Evolutionary conservation across 2,797 vertebrate genomes (phyloP), one percentile per base, ranked within the genome.

Genomic region (Adrianichthys oophorus): DNA sequence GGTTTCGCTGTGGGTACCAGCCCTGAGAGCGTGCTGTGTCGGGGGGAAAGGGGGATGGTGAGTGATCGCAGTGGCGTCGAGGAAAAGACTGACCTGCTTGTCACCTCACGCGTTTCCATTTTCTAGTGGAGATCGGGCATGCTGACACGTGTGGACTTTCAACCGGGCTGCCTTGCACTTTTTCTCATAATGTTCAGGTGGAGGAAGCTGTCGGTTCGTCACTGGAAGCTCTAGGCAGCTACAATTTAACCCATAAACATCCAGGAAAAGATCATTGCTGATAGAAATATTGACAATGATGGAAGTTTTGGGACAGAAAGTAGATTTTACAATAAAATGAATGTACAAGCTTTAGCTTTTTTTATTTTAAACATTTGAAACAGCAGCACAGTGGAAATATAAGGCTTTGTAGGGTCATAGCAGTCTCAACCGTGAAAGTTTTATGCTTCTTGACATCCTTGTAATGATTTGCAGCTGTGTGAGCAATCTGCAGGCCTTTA

Each of bases 1-100:
- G 90, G 49, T 91, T 92, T 83, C 89, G 90, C 79, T 92, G 90
- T 84, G 90, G 89, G 80, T 92, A 91, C 87, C 91, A 92, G 82
- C 90, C 90, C 85, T 92, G 89, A 92, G 82, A 53, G 70, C 65
- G 49, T 64, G 78, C 79, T 82, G 83, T 72, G 81, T 79, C 77
- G 63, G 84, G 86, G 75, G 24, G 23, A 23, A 29, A 62, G 80
- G 68, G 83, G 74, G 72, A 86, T 62, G 91, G 91, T 92, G 92
- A 93, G 91, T 92, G 87, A 82, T 85, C 46, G 41, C 61, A 59
- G 48, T 52, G 53, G 68, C 7, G 13, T 54, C 29, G 52, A 82
- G 58, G 56, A 54, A 76, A 76, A 77, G 73, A 86, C 74, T 78
- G 74, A 85, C 83, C 56, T 85, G 85, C 79, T 71, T 84, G 82